These are phyloP conservation scores for Sphaerophoria taeniata DNA, from an alignment of 2,888 invertebrate species.

Conservation along the genomic window DNA sequence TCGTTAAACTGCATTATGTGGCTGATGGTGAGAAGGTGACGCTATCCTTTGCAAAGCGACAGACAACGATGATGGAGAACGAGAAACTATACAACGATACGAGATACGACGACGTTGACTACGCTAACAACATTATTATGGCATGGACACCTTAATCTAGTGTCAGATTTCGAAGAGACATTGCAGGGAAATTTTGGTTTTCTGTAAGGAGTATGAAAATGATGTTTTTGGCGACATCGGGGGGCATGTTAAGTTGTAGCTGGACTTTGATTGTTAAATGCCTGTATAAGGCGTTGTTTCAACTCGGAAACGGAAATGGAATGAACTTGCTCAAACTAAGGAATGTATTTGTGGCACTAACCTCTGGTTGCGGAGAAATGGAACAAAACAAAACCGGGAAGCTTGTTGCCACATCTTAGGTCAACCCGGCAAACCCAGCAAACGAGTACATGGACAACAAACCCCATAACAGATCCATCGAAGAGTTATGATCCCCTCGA, in stretches of 20 bases:
- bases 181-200: conserved; percentile 32
- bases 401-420: too few species aligned
- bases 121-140: conserved; percentile 21
- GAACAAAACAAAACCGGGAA: too few species aligned
- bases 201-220: background rate
- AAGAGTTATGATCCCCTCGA: too few species aligned
- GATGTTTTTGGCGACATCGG: background rate
- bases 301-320: background rate
- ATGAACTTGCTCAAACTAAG: background rate
- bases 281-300: background rate
- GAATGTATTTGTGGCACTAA: too few species aligned
- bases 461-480: too few species aligned
- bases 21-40: conserved; percentile 21
- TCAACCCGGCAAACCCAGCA: too few species aligned
- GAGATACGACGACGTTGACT: conserved; percentile 22
- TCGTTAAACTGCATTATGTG: conserved; percentile 48
- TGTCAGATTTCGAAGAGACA: conserved; percentile 53
- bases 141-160: conserved; percentile 52
- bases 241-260: conserved; percentile 31
- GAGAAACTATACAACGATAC: background rate
- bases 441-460: too few species aligned
- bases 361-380: too few species aligned
- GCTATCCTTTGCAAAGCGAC: conserved; percentile 28
- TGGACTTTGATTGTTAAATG: conserved; percentile 22
- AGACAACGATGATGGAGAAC: background rate